A percentile compares a stretch with the other conserved stretches of the same genome.
phyloP scores from a whole-genome alignment of 2,888 invertebrate genomes.

The Frankliniella intonsa region DNA sequence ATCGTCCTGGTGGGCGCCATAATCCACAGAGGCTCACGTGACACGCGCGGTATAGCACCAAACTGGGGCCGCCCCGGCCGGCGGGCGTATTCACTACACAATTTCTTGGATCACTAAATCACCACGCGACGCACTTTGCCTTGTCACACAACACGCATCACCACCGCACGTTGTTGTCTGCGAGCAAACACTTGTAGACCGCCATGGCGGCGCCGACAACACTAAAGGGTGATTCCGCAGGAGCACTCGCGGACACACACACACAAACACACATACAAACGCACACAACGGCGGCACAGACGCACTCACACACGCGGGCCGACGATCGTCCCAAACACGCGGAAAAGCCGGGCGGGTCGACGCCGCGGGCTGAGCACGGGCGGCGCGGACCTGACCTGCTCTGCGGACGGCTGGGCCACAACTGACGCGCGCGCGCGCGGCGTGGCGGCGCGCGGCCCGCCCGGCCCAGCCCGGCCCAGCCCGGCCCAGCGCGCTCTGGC shows the following conservation, averaged over 20 bases:
- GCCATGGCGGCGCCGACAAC: background rate
- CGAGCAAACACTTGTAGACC: background rate
- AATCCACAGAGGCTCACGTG: background rate
- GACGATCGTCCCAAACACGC: background rate
- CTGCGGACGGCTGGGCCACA: background rate
- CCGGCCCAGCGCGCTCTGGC: background rate
- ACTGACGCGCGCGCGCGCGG: background rate
- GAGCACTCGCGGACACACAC: background rate
- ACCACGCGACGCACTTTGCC: too few relatives aligned
- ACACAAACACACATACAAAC: background rate
- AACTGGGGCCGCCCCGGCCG: too few relatives aligned
- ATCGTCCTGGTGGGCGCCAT: constrained; percentile 1
- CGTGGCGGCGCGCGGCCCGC: background rate
- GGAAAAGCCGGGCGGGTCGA: background rate
- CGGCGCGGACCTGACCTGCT: background rate
- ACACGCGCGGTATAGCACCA: too few relatives aligned
- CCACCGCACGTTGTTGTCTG: constrained; percentile 6
- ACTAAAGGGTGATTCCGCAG: background rate
- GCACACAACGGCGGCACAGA: background rate
- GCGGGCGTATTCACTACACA: too few relatives aligned
- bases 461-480: background rate
- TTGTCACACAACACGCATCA: background rate
- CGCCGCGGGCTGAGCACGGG: background rate
- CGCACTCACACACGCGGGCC: background rate
- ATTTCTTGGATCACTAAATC: too few relatives aligned